Evolutionary conservation across 2,113 vertebrate species (phyloP).

Genomic region (Caracal caracal): DNA sequence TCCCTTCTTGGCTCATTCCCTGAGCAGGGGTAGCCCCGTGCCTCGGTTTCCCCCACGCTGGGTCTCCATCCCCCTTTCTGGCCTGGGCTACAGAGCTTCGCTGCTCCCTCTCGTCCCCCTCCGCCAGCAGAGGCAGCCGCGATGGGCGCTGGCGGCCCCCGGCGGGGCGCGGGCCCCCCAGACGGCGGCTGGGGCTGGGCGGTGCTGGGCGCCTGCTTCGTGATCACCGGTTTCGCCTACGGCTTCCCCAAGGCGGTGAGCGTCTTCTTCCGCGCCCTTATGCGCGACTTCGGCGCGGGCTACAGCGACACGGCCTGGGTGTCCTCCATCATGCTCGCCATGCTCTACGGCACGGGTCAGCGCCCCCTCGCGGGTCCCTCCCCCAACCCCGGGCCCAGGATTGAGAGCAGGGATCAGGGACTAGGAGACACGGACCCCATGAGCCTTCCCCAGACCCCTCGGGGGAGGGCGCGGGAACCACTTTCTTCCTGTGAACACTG

Average conservation of each 20-base stretch:
- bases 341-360: conserved; percentile 89
- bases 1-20: not conserved
- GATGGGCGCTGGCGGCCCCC: conserved; percentile 80
- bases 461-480: not conserved
- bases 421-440: not conserved
- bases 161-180: conserved; percentile 79
- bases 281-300: conserved; percentile 87
- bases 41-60: not conserved
- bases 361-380: not conserved
- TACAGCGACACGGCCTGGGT: conserved; percentile 91
- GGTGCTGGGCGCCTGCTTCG: conserved; percentile 86
- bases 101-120: not conserved
- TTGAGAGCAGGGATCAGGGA: not conserved
- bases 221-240: conserved; percentile 89
- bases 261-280: conserved; percentile 89
- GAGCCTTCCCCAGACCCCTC: not conserved
- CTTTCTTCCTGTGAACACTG: not conserved
- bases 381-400: not conserved
- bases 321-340: conserved; percentile 90
- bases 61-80: not conserved
- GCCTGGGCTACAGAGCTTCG: not conserved
- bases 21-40: not conserved
- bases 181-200: conserved; percentile 89
- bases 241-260: conserved; percentile 89
- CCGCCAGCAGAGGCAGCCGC: conserved; percentile 39